A percentile compares a stretch with the other conserved stretches of the same genome.
phyloP scores from a whole-genome alignment of 2,888 invertebrate genomes.

The Hirtodrosophila alboralis region DNA sequence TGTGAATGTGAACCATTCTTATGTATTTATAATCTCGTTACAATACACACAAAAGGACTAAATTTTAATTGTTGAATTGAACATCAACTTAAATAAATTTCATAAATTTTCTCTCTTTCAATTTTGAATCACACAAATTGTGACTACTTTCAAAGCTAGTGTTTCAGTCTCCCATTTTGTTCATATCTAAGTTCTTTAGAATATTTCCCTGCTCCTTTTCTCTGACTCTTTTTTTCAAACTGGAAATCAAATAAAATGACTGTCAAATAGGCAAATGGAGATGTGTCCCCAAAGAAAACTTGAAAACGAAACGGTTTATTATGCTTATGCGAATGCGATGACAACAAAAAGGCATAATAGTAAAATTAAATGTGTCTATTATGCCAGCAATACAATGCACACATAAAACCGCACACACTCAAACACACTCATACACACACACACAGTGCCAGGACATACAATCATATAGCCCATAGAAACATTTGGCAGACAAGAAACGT shows the following conservation, averaged over 20 bases:
- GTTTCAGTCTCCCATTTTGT: conserved; percentile 52
- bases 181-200: conserved; percentile 49
- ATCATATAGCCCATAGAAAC: conserved; percentile 56
- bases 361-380: conserved; percentile 82
- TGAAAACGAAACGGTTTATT: conserved; percentile 78
- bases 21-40: neutral
- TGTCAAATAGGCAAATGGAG: conserved; percentile 63
- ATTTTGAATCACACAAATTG: conserved; percentile 2
- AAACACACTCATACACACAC: conserved; percentile 16
- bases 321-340: conserved; percentile 77
- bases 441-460: conserved; percentile 31
- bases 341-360: conserved; percentile 82
- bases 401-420: conserved; percentile 72
- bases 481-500: conserved; percentile 77
- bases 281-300: conserved; percentile 58
- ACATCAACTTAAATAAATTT: conserved; percentile 1
- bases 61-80: conserved; percentile 4
- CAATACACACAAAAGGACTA: neutral
- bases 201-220: conserved; percentile 54
- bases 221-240: conserved; percentile 3
- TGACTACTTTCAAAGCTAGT: neutral
- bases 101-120: conserved; percentile 1
- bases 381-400: conserved; percentile 77
- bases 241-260: conserved; percentile 74
- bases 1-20: no score